phyloP scores from a whole-genome alignment of 2,113 vertebrate species.

The Nothobranchius furzeri region DNA sequence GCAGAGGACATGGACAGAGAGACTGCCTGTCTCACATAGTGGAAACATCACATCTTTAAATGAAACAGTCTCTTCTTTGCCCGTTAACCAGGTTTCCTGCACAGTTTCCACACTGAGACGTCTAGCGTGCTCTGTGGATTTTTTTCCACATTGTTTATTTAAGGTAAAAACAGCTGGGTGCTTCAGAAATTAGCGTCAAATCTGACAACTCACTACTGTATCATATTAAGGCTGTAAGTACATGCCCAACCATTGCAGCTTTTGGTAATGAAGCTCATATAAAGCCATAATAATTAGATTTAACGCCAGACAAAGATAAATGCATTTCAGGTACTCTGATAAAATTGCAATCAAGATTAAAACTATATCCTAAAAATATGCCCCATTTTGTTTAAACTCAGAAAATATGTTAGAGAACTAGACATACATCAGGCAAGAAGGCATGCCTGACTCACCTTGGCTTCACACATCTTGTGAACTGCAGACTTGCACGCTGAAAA shows the following conservation, averaged over 20 bases:
- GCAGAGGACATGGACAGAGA: slow-evolving; percentile 30
- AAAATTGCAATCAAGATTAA: background rate
- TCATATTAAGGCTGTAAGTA: background rate
- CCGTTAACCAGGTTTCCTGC: background rate
- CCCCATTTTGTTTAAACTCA: no score
- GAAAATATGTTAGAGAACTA: no score
- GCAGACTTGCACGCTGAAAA: slow-evolving; percentile 66
- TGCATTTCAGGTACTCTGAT: no score
- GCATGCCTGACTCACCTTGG: slow-evolving; percentile 50
- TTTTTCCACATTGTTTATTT: background rate
- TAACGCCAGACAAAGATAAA: background rate
- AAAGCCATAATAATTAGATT: background rate
- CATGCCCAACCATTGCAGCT: background rate
- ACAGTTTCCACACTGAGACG: background rate
- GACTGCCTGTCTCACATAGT: slow-evolving; percentile 3
- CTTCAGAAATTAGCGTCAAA: background rate
- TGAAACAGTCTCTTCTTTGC: slow-evolving; percentile 10
- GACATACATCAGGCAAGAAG: no score
- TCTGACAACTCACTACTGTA: background rate
- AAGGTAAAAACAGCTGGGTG: background rate
- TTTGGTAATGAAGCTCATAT: background rate
- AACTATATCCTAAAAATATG: no score
- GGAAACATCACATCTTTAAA: slow-evolving; percentile 4
- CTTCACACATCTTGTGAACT: slow-evolving; percentile 65
- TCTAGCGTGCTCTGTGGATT: background rate